Base-by-base conservation (phyloP, 2,113 vertebrate genomes). In the Clinocottus analis region DNA sequence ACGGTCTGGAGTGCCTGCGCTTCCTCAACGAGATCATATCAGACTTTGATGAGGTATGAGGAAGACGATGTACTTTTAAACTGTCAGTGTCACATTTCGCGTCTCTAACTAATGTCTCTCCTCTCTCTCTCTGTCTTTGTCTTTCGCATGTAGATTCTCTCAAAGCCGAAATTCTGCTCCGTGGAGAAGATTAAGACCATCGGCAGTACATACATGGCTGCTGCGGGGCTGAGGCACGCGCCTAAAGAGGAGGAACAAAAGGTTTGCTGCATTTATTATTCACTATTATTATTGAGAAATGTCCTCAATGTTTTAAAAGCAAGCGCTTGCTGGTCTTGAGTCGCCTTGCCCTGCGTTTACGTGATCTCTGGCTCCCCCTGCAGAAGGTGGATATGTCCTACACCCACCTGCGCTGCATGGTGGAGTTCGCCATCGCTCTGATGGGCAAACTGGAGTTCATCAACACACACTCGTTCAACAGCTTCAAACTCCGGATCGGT, bases 121-220 rank as follows among this genome's bases (percentile, higher is more conserved):
- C 39, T 74, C 16, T 74, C 2, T 2, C 76, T 70, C 3, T 29
- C n/a, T n/a, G n/a, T 39, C 37, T 39, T 6, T 61, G 27, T 74
- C 16, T 74, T 1, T 68, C 3, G 75, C 72, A 3, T 29, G 8
- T 91, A 97, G 97, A 92, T 97, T 21, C 95, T 97, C 27, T 95
- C 94, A 4, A 97, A 97, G 66, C 97, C 96, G 23, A 97, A 97
- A 77, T 98, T 98, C 88, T 95, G 93, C 3, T 94, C 94, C 0
- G 96, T 98, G 37, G 96, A 97, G 90, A 98, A 98, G 88, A 97
- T 98, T 19, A 98, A 98, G 91, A 98, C 97, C 11, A 96, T 98
- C 0, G 94, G 96, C 70, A 97, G 96, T 75, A 97, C 96, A 1
- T 97, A 97, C 93, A 97, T 97, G 97, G 97, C 96, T 0, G 96